Percentiles rank a stretch among this genome's conserved stretches.
Conservation (phyloP, 2,113 vertebrate species). For the Brachypodius melanocephalos region DNA sequence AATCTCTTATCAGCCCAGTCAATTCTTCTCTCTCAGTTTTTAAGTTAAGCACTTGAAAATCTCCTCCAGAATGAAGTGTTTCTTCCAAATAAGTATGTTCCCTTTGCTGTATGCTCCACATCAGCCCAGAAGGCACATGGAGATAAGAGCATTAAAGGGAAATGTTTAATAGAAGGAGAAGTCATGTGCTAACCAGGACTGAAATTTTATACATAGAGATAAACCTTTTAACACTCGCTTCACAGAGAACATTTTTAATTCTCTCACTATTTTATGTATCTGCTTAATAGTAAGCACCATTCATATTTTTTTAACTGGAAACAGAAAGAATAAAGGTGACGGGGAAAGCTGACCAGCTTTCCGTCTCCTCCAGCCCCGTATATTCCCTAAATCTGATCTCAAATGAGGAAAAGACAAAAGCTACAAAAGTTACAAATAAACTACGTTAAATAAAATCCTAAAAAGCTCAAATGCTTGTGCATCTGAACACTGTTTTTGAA, state of each 20-base stretch:
- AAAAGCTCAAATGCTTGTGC: not conserved
- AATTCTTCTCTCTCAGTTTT: constrained; percentile 36
- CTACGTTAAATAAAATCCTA: not conserved
- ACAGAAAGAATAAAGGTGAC: not conserved
- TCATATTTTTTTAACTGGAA: not conserved
- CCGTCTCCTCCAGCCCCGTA: not conserved
- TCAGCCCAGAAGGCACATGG: constrained; percentile 64
- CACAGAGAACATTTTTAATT: not conserved
- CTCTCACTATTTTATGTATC: not conserved
- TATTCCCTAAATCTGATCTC: not conserved
- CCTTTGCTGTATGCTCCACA: constrained; percentile 5
- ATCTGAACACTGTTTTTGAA: not conserved
- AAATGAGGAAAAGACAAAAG: not conserved
- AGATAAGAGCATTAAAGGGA: constrained; percentile 72
- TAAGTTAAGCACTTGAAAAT: constrained; percentile 60
- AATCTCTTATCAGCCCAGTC: constrained; percentile 6
- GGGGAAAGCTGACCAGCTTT: not conserved
- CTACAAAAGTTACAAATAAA: not conserved
- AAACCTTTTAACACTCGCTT: constrained; percentile 46
- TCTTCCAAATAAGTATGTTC: constrained; percentile 47
- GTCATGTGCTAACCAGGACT: constrained; percentile 42
- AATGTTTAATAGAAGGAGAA: constrained; percentile 41
- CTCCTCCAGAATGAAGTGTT: constrained; percentile 48
- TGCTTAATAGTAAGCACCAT: not conserved
- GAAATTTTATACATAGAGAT: constrained; percentile 12